Base-by-base conservation (phyloP, 1,140 invertebrate genomes). In the Tenebrio molitor region DNA sequence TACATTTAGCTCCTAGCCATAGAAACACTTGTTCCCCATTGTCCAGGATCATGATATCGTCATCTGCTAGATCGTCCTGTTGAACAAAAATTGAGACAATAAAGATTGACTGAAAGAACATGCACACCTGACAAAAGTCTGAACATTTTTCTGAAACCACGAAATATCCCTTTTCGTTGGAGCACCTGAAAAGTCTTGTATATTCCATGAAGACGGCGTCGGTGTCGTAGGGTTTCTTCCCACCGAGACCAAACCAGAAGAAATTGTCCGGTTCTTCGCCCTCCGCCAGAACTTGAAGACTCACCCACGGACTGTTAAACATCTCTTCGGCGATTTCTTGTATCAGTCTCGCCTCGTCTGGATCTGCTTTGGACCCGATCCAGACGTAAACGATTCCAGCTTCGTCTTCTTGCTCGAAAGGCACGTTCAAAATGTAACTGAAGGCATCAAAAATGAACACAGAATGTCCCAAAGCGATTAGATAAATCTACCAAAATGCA, bases 11-110 rank as follows among this genome's bases (percentile, higher is more conserved):
- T 5, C 98, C 98, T 44, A 99, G 88, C 98, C 98, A 99, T 17
- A 99, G 87, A 85, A 98, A 99, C 39, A 99, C 96, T 84, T 98
- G 94, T 80, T 96, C 92, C 0, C 98, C 98, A 83, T 98, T 99
- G 85, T 99, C 98, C 67, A 99, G 85, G 72, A 99, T 97, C 98
- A 99, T 99, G 7, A 99, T 99, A 85, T 99, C 98, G 84, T 99
- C 97, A 86, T 99, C 97, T 21, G 97, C 97, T 76, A 99, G 86
- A 86, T 99, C 98, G 84, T 99, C 98, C 93, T 96, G 76, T 46
- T 82, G 75, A 74, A 39, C 44, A 71, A 29, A 72, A 66, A 68
- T 29, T 71, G 19, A 69, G 34, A 53, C 14, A 71, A 19, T 64
- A 46, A 42, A 46, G 10, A 4, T 16, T 25, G 8, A 66, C 42